Evolutionary conservation across 2,797 vertebrate genomes (phyloP).

Genomic region (Emydoidea blandingii): DNA sequence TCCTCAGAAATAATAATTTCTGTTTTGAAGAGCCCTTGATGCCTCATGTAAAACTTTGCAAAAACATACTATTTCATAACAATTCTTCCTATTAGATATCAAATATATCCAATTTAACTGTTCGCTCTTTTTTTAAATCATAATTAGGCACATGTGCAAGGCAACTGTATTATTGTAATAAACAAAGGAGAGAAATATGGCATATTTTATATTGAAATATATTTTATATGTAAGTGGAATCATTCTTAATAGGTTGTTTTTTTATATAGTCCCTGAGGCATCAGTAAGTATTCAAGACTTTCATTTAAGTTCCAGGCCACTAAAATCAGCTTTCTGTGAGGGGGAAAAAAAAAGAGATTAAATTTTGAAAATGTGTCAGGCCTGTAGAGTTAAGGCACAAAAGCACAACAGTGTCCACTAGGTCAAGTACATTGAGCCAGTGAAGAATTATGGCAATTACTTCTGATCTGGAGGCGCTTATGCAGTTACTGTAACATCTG

Average conservation of each 20-base stretch:
- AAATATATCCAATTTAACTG: slow-evolving; percentile 36
- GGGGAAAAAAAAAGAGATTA: background rate
- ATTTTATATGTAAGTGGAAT: background rate
- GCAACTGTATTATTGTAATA: background rate
- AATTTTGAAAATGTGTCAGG: slow-evolving; percentile 7
- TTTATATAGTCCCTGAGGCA: slow-evolving; percentile 1
- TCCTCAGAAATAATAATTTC: slow-evolving; percentile 18
- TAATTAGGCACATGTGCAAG: slow-evolving; percentile 29
- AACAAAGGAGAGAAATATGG: background rate
- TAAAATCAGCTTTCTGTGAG: background rate
- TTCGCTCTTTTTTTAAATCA: background rate
- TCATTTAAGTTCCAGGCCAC: background rate
- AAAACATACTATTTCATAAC: slow-evolving; percentile 9
- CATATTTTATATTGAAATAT: background rate
- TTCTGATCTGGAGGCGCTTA: slow-evolving; percentile 12
- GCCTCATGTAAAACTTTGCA: slow-evolving; percentile 32
- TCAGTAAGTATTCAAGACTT: background rate
- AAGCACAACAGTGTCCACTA: background rate
- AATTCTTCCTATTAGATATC: slow-evolving; percentile 11
- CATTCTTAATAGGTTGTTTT: background rate
- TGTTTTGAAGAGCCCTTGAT: background rate
- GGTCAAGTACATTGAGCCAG: background rate
- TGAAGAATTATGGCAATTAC: slow-evolving; percentile 4
- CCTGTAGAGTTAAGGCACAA: background rate
- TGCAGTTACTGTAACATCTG: slow-evolving; percentile 10